Conservation (phyloP, 2,888 invertebrate species). For the Lasioglossum morio region DNA sequence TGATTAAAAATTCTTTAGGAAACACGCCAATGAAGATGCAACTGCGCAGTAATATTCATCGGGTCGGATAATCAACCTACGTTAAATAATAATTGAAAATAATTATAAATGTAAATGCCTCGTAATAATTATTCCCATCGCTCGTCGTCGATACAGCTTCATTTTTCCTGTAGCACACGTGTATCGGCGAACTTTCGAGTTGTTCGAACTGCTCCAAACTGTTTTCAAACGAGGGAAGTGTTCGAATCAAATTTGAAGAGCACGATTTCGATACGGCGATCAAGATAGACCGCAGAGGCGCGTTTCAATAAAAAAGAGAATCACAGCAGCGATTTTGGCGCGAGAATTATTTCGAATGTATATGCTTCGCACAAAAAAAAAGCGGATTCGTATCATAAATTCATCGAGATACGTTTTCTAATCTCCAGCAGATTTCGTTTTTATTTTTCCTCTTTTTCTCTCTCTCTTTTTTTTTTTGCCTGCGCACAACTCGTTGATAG, state of each 20-base stretch:
- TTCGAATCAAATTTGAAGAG: neutral
- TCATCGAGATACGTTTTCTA: slow-evolving; percentile 3
- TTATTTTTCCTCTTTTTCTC: neutral
- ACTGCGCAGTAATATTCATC: too few relatives aligned
- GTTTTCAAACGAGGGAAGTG: neutral
- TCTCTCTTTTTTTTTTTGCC: neutral
- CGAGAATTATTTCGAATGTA: neutral
- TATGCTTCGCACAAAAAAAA: neutral
- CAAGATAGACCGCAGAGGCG: neutral
- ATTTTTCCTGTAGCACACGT: neutral
- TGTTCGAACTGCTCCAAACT: neutral
- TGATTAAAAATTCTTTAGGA: too few relatives aligned
- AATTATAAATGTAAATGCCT: neutral
- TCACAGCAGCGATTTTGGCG: neutral
- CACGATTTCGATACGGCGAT: neutral
- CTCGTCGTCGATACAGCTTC: neutral
- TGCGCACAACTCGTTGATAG: slow-evolving; percentile 18
- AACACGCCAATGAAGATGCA: too few relatives aligned
- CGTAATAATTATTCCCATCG: neutral
- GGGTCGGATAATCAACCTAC: neutral
- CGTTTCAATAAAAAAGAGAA: neutral
- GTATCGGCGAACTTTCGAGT: neutral
- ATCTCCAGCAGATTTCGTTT: neutral
- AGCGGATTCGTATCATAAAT: slow-evolving; percentile 6
- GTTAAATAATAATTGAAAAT: neutral